Percentiles rank a stretch among this genome's conserved stretches.
Evolutionary conservation across 2,888 invertebrate genomes (phyloP).

Genomic region (Toxonevra muliebris): DNA sequence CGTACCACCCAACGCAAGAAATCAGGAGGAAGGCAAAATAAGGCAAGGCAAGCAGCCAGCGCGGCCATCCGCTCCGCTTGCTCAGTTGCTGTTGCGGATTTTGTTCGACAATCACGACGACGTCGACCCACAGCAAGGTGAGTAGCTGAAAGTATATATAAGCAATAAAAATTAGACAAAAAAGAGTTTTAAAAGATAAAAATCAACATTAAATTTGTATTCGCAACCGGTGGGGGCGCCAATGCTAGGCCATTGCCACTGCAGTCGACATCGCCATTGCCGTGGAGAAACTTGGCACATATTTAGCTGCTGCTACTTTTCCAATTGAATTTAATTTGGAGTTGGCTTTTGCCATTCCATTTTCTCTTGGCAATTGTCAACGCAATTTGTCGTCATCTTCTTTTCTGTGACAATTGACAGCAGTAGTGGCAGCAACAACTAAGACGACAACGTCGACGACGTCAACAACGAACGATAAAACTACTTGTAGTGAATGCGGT

Average conservation of each 20-base stretch:
- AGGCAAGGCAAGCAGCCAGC: slow-evolving; percentile 38
- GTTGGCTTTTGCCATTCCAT: slow-evolving; percentile 9
- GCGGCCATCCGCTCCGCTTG: slow-evolving; percentile 1
- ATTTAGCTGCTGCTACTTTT: slow-evolving; percentile 1
- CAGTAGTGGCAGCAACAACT: background rate
- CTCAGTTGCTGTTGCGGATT: slow-evolving; percentile 40
- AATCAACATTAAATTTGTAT: background rate
- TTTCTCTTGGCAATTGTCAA: slow-evolving; percentile 29
- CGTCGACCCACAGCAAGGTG: slow-evolving; percentile 36
- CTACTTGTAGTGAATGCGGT: slow-evolving; percentile 10
- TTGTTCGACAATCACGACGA: slow-evolving; percentile 53
- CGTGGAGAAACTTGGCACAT: slow-evolving; percentile 20
- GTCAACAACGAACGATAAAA: background rate
- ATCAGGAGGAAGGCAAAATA: slow-evolving; percentile 18
- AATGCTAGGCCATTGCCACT: too few relatives aligned
- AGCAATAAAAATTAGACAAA: background rate
- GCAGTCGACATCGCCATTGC: background rate
- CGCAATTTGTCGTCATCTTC: slow-evolving; percentile 14
- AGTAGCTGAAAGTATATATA: background rate
- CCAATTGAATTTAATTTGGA: slow-evolving; percentile 28
- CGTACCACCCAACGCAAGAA: slow-evolving; percentile 26
- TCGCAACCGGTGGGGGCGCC: slow-evolving; percentile 14
- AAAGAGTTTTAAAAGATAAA: too few relatives aligned
- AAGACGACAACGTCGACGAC: background rate
- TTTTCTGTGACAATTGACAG: background rate